Evolutionary conservation across 2,113 vertebrate genomes (phyloP), one percentile per base, ranked within the genome.

Genomic region (Grus americana): DNA sequence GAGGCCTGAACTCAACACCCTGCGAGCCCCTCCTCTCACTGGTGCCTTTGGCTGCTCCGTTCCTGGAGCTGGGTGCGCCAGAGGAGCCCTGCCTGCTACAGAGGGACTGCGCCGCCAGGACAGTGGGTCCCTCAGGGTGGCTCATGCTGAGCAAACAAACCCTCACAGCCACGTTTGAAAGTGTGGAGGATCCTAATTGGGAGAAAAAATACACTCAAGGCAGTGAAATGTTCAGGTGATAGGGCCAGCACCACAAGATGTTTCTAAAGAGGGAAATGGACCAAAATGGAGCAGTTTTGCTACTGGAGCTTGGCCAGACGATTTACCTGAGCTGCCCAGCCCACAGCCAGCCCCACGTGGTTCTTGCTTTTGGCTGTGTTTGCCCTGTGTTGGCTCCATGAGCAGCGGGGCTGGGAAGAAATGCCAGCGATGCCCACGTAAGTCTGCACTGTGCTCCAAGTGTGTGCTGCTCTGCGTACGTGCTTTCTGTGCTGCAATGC

Each of bases 401-500:
- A 67, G 47, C 1, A 0, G 29, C 13, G 72, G 66, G 23, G 23
- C 61, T n/a, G 15, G 36, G 22, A 79, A 70, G 38, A 78, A 74
- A 71, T 34, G 32, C 17, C 52, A 55, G 65, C 55, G 49, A 17
- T 63, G 65, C 21, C 47, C 59, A 54, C 2, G 1, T 18, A 62
- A 75, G 54, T 27, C 67, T 40, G 16, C 27, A 19, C 42, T 19
- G n/a, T 12, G 47, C 36, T 46, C 38, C 15, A 21, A 47, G 8
- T 1, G 0, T 0, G 1, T 20, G 40, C 24, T 55, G 15, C 40
- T 57, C 30, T 61, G 8, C 0, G 0, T 2, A 5, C 5, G 19
- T 12, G 9, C 36, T 86, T 79, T 80, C 38, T 71, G 55, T 65
- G 29, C 54, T 91, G 62, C 36, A 34, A 3, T 21, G 62, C 36